Conservation (phyloP, 1,140 invertebrate genomes). For the Drosophila guanche region DNA sequence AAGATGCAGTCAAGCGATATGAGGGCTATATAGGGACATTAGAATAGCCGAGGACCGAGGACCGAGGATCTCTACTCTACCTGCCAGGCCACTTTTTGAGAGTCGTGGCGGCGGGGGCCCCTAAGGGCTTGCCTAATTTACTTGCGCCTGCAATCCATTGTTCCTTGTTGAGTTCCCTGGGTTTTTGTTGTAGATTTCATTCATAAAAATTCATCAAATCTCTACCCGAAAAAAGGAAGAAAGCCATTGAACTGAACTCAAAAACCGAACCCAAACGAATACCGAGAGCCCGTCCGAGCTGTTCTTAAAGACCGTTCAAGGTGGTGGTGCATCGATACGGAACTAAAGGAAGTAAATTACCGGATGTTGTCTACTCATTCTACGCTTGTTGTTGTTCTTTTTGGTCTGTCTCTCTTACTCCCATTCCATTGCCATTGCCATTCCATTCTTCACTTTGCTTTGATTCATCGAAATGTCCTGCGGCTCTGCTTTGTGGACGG, state of each 20-base stretch:
- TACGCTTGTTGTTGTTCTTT: conserved; percentile 74
- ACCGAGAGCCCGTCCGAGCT: conserved; percentile 27
- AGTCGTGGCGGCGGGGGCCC: too few relatives aligned
- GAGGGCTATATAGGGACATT: conserved; percentile 59
- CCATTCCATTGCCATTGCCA: conserved; percentile 26
- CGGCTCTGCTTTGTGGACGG: conserved; percentile 62
- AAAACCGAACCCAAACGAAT: conserved; percentile 27
- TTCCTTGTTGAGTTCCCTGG: conserved; percentile 12
- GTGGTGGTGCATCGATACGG: conserved; percentile 69
- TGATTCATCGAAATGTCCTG: conserved; percentile 76
- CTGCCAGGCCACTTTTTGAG: conserved; percentile 68
- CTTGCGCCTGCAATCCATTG: conserved; percentile 65
- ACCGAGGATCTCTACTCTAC: conserved; percentile 55
- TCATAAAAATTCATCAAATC: conserved; percentile 63
- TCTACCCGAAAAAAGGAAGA: conserved; percentile 37
- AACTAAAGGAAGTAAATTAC: conserved; percentile 83
- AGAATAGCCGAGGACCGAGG: conserved; percentile 48
- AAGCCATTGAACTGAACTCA: conserved; percentile 43
- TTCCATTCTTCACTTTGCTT: conserved; percentile 45
- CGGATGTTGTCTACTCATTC: conserved; percentile 83
- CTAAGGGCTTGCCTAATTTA: conserved; percentile 75
- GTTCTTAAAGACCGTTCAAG: conserved; percentile 36
- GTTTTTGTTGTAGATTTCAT: conserved; percentile 51
- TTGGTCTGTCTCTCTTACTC: conserved; percentile 13
- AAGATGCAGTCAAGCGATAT: conserved; percentile 75